Evolutionary conservation across 2,113 vertebrate species (phyloP).

Genomic region (Lipophrys pholis): DNA sequence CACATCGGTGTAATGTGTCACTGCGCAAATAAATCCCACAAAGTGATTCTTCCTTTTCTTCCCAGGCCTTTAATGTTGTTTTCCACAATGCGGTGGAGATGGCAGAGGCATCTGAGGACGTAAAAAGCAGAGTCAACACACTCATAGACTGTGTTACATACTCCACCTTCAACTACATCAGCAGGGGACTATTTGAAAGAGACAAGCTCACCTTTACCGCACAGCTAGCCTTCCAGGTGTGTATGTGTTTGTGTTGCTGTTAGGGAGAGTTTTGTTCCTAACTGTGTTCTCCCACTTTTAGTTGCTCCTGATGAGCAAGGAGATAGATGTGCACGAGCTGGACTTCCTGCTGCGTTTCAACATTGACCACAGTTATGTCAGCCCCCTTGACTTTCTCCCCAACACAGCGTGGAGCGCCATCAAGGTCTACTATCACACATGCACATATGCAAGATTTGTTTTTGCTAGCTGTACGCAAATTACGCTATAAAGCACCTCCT

Average conservation of each 20-base stretch:
- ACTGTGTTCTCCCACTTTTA: conserved; percentile 52
- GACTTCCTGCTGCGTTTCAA: conserved; percentile 87
- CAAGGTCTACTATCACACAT: conserved; percentile 66
- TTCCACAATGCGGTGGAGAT: conserved; percentile 84
- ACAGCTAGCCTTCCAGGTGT: conserved; percentile 82
- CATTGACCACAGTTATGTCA: conserved; percentile 81
- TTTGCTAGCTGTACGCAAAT: neutral
- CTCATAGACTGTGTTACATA: conserved; percentile 79
- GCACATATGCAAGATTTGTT: neutral
- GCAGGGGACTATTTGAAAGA: conserved; percentile 82
- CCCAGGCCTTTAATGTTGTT: conserved; percentile 84
- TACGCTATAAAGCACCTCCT: neutral
- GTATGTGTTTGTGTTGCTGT: conserved; percentile 2
- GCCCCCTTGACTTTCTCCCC: conserved; percentile 83
- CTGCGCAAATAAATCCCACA: neutral
- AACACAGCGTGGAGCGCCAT: conserved; percentile 84
- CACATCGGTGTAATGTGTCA: neutral
- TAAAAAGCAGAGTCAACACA: conserved; percentile 78
- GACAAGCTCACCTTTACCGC: conserved; percentile 84
- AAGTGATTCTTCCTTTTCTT: conserved; percentile 10
- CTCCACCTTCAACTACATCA: conserved; percentile 85
- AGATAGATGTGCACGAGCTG: conserved; percentile 80
- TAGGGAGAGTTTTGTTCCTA: neutral
- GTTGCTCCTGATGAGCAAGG: conserved; percentile 83
- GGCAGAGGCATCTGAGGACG: conserved; percentile 78